phyloP scores from a whole-genome alignment of 2,888 invertebrate genomes.

The Drosophila maculinotata region DNA sequence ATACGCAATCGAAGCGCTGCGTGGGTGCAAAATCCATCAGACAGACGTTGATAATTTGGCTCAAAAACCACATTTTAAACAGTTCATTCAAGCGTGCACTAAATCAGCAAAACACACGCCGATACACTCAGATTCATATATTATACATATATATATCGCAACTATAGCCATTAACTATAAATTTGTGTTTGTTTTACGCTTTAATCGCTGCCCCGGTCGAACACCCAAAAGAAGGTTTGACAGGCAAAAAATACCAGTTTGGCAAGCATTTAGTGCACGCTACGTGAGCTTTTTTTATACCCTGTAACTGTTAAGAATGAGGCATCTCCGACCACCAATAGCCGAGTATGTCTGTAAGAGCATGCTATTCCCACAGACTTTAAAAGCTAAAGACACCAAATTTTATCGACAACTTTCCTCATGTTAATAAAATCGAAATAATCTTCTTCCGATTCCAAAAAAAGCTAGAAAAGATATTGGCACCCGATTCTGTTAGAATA shows the following conservation, averaged over 20 bases:
- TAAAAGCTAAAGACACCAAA: too few species aligned
- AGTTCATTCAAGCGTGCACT: conserved; percentile 48
- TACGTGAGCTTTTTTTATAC: conserved; percentile 71
- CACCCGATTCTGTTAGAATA: too few species aligned
- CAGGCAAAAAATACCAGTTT: conserved; percentile 57
- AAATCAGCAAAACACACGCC: conserved; percentile 19
- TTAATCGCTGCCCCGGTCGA: conserved; percentile 16
- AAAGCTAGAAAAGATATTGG: too few species aligned
- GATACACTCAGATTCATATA: conserved; percentile 2
- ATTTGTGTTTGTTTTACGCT: conserved; percentile 53
- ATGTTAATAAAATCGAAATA: too few species aligned
- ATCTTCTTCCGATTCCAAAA: too few species aligned
- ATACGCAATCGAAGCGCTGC: conserved; percentile 26
- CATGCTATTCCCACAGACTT: too few species aligned
- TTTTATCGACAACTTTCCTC: too few species aligned
- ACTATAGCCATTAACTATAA: conserved; percentile 49
- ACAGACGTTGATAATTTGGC: conserved; percentile 38
- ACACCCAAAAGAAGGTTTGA: too few species aligned
- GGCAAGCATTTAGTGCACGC: conserved; percentile 55
- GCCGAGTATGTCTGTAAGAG: too few species aligned
- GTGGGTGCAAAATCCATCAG: conserved; percentile 51
- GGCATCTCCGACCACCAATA: too few species aligned
- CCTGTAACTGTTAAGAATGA: too few species aligned
- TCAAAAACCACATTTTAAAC: conserved; percentile 32
- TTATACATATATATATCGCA: conserved; percentile 28